phyloP scores from a whole-genome alignment of 2,113 vertebrate species.

The Empidonax alnorum region DNA sequence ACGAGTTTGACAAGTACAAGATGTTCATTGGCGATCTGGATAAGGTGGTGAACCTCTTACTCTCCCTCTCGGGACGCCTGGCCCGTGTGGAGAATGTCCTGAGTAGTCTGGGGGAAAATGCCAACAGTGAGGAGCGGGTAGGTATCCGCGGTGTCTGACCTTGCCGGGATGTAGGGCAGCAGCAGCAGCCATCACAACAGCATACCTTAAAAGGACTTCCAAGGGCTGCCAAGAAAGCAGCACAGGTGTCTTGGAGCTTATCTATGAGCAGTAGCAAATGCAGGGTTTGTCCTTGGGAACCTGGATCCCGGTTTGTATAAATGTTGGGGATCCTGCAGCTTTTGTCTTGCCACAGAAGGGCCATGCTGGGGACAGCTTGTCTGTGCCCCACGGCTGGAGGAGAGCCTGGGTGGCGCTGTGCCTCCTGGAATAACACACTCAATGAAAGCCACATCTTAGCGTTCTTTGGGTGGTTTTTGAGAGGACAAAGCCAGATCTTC shows the following conservation, averaged over 20 bases:
- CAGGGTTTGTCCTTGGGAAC: neutral
- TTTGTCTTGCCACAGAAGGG: neutral
- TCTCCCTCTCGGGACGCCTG: slow-evolving; percentile 91
- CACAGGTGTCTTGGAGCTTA: neutral
- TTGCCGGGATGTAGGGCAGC: neutral
- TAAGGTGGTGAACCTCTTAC: slow-evolving; percentile 93
- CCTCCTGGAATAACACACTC: neutral
- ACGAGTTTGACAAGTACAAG: slow-evolving; percentile 94
- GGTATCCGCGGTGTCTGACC: neutral
- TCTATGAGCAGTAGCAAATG: fast-evolving
- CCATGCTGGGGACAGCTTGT: neutral
- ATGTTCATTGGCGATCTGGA: slow-evolving; percentile 96
- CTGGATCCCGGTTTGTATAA: neutral
- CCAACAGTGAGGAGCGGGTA: slow-evolving; percentile 86
- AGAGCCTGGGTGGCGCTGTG: neutral
- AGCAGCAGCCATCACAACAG: neutral
- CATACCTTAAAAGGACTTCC: neutral
- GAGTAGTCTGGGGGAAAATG: slow-evolving; percentile 74
- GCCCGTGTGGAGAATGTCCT: slow-evolving; percentile 88
- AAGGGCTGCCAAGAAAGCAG: neutral
- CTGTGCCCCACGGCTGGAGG: neutral
- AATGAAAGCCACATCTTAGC: neutral
- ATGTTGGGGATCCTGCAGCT: neutral
- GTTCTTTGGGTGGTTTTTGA: neutral
- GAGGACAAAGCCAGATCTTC: neutral